Percentiles rank a stretch among this genome's conserved stretches.
phyloP scores from a whole-genome alignment of 2,888 invertebrate genomes.

The Spodoptera littoralis region DNA sequence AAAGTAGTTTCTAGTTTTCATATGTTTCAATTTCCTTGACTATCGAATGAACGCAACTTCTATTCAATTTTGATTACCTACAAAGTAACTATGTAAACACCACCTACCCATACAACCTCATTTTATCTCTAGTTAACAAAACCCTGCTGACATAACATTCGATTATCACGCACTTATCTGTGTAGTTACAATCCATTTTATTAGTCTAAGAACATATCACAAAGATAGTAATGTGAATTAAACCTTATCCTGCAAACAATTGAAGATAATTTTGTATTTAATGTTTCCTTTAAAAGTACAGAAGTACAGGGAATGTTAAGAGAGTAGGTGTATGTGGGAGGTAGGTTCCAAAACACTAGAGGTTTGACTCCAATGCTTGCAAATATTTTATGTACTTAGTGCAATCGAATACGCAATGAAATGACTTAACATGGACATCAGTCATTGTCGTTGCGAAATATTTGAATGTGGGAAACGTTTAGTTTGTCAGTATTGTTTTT shows the following conservation, averaged over 20 bases:
- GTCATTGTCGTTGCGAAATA: slow-evolving; percentile 38
- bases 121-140: too few relatives aligned
- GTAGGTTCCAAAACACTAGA: slow-evolving; percentile 32
- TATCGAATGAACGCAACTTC: too few relatives aligned
- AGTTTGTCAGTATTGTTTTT: too few relatives aligned
- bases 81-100: too few relatives aligned
- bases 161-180: background rate
- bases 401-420: slow-evolving; percentile 30
- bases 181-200: background rate
- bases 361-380: slow-evolving; percentile 15
- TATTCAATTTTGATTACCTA: too few relatives aligned
- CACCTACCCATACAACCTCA: too few relatives aligned
- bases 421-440: slow-evolving; percentile 38
- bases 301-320: slow-evolving; percentile 18
- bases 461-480: slow-evolving; percentile 11
- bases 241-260: slow-evolving; percentile 37
- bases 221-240: slow-evolving; percentile 7
- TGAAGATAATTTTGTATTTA: slow-evolving; percentile 25
- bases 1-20: too few relatives aligned
- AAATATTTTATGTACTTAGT: slow-evolving; percentile 17
- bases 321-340: slow-evolving; percentile 44
- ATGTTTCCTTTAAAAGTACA: slow-evolving; percentile 31
- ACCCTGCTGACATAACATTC: too few relatives aligned
- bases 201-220: background rate
- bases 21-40: too few relatives aligned